Evolutionary conservation across 2,888 invertebrate species (phyloP), one percentile per base, ranked within the genome.

Genomic region (Eupithecia insigniata): DNA sequence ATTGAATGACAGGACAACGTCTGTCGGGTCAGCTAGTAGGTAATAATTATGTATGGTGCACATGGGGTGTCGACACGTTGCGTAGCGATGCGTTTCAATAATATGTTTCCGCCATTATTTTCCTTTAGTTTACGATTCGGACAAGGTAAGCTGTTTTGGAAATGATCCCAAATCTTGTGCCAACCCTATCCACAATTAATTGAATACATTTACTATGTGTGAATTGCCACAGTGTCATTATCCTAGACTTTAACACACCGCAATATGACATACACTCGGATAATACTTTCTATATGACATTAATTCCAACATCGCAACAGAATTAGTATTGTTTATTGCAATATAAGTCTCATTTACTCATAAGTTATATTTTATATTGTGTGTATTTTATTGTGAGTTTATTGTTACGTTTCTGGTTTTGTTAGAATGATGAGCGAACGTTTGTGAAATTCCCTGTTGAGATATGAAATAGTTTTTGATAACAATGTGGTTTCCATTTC

Each of bases 151-250:
- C 18, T 18, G 18, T 43, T 43, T 43, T 18, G 0, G 16, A 67
- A 58, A 67, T 62, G 8, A 0, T 14, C 1, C 34, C 2, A 2
- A 0, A 18, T 16, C 8, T 12, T 18, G 36, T 32, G 72, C 70
- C 78, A 75, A 85, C 89, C 79, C 80, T 82, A 74, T 70, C 69
- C 22, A 39, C 71, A 78, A 85, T 87, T 90, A 87, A 89, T 89
- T 87, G 85, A 83, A 74, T 79, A 81, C 83, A 82, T 85, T 85
- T 80, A 83, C 83, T 83, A 87, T 82, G 88, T 89, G 89, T 84
- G 86, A 89, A 89, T 83, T 84, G 84, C 83, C 81, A 80, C 79
- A 76, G 81, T 69, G 76, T 80, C 81, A 83, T 82, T 83, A 81
- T 76, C 77, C 77, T 67, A 73, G 78, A 80, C 82, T 80, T 80